Evolutionary conservation across 2,797 vertebrate species (phyloP).

Genomic region (Myotis myotis): DNA sequence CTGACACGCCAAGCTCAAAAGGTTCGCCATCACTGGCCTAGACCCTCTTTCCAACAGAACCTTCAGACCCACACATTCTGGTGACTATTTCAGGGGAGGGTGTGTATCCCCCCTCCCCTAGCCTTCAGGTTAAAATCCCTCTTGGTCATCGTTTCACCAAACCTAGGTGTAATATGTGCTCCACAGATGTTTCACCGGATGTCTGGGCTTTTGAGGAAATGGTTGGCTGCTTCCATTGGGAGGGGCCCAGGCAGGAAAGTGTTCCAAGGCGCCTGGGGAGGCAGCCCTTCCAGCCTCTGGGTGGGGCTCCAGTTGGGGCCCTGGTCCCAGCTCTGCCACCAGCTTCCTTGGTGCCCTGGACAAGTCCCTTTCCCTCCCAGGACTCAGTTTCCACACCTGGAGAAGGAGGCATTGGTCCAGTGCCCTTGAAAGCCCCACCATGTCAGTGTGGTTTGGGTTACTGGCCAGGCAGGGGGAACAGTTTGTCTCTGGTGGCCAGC

Average conservation of each 20-base stretch:
- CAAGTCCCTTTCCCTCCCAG: not conserved
- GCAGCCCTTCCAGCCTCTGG: not conserved
- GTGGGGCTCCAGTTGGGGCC: not conserved
- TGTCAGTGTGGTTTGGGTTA: not conserved
- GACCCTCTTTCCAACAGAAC: not conserved
- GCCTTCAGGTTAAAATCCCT: not conserved
- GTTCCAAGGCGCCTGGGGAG: not conserved
- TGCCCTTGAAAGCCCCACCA: not conserved
- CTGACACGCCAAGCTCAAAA: too few species aligned
- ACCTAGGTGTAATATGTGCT: not conserved
- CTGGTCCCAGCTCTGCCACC: not conserved
- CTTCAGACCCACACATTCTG: too few species aligned
- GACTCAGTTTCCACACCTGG: not conserved
- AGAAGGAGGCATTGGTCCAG: not conserved
- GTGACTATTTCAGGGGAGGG: not conserved
- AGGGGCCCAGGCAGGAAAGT: not conserved
- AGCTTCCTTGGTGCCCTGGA: not conserved
- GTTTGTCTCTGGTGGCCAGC: not conserved
- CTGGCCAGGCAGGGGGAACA: not conserved
- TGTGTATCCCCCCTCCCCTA: not conserved
- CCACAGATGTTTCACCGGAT: not conserved
- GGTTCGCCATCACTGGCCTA: not conserved
- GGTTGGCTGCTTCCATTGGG: not conserved
- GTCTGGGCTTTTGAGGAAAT: not conserved
- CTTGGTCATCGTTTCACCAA: not conserved